phyloP scores from a whole-genome alignment of 2,888 invertebrate genomes.

The Linnaemya tessellans region DNA sequence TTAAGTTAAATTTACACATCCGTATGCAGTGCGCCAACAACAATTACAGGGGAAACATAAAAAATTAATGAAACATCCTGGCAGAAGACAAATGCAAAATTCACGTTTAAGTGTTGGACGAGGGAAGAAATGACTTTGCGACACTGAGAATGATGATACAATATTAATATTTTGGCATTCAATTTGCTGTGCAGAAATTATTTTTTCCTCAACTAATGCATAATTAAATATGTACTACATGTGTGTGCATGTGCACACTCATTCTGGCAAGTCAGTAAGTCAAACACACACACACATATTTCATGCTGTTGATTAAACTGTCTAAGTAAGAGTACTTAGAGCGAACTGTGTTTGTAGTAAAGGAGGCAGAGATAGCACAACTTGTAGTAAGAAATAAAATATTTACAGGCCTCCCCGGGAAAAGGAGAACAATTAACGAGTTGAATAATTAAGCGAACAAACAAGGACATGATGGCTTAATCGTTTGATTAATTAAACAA shows the following conservation, averaged over 20 bases:
- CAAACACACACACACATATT: conserved; percentile 31
- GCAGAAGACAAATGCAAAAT: conserved; percentile 27
- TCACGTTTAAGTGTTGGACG: conserved; percentile 28
- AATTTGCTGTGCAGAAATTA: background rate
- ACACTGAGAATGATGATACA: background rate
- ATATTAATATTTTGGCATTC: background rate
- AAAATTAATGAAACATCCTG: conserved; percentile 43
- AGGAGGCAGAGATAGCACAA: conserved; percentile 2
- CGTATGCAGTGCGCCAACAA: conserved; percentile 48
- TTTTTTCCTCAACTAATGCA: conserved; percentile 3
- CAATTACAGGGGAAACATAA: conserved; percentile 49
- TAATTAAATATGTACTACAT: background rate
- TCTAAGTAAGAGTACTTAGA: conserved; percentile 27
- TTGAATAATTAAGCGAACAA: background rate
- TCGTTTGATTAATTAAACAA: no score
- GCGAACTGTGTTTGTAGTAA: background rate
- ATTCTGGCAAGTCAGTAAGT: conserved; percentile 38
- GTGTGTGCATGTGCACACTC: background rate
- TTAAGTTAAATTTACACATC: conserved; percentile 52
- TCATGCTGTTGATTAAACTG: conserved; percentile 50
- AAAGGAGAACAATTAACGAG: no score
- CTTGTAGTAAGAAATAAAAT: background rate
- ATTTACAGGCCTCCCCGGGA: no score
- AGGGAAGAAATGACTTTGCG: background rate
- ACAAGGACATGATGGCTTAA: background rate